These are phyloP conservation scores for Trachymyrmex cornetzi DNA, from an alignment of 1,140 invertebrate genomes.

Conservation along the genomic window DNA sequence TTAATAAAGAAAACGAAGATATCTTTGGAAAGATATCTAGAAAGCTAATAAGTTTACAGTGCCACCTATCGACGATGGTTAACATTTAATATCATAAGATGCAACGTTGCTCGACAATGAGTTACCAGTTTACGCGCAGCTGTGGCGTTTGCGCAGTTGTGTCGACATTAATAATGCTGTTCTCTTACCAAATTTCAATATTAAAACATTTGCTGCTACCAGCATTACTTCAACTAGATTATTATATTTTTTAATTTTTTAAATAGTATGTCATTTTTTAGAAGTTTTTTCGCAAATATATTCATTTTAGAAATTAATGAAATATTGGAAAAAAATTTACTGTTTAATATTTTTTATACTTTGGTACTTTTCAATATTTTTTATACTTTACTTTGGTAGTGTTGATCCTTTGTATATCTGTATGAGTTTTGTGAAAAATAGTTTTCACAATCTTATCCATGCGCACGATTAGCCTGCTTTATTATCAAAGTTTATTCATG, in stretches of 20 bases:
- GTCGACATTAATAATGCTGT: background rate
- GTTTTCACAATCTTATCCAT: background rate
- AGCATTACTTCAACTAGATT: background rate
- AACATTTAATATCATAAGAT: slow-evolving; percentile 21
- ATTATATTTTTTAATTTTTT: background rate
- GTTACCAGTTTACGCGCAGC: background rate
- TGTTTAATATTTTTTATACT: background rate
- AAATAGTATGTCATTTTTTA: background rate
- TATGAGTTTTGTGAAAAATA: background rate
- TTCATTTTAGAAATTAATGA: background rate
- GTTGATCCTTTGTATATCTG: background rate
- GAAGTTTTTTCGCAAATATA: background rate
- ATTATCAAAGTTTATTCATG: slow-evolving; percentile 5
- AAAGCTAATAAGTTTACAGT: background rate
- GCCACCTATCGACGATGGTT: slow-evolving; percentile 33
- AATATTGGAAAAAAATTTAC: background rate
- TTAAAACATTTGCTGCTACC: background rate
- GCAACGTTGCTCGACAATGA: background rate
- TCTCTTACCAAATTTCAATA: background rate
- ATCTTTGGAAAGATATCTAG: background rate
- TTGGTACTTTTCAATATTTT: too few species aligned
- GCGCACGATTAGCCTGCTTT: slow-evolving; percentile 2
- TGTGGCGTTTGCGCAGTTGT: background rate
- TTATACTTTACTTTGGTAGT: background rate
- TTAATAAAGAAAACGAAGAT: background rate